Evolutionary conservation across 2,113 vertebrate species (phyloP).

Genomic region (Ptychochromis oligacanthus): DNA sequence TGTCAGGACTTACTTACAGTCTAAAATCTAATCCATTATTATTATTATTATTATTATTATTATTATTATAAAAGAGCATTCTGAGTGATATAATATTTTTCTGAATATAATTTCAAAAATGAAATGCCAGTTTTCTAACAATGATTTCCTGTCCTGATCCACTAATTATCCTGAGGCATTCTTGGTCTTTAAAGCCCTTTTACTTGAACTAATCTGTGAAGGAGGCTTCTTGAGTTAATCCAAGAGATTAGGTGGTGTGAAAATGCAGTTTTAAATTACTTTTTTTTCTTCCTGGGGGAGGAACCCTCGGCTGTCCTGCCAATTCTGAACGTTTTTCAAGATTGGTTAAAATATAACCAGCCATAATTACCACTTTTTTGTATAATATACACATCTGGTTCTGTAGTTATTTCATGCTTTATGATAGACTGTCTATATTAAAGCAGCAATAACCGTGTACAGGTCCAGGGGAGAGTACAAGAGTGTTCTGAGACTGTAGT

Average conservation of each 20-base stretch:
- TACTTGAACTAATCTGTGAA: not conserved
- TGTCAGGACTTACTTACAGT: not conserved
- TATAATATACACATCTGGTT: not conserved
- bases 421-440: not conserved
- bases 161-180: not conserved
- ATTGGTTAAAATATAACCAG: not conserved
- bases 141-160: not conserved
- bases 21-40: no score
- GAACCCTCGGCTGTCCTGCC: accelerated
- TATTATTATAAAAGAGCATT: no score
- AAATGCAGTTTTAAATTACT: not conserved
- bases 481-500: not conserved
- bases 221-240: not conserved
- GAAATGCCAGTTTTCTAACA: not conserved
- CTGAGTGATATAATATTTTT: not conserved
- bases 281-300: not conserved
- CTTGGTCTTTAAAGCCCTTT: not conserved
- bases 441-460: not conserved
- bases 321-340: not conserved
- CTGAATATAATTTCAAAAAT: not conserved
- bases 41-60: no score
- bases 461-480: not conserved
- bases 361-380: not conserved
- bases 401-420: not conserved
- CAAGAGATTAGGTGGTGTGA: not conserved